Evolutionary conservation across 2,113 vertebrate genomes (phyloP).

Genomic region (human): GRCh38 chr5:155439501-155440000

Average conservation of each 20-base stretch:
- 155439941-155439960: not conserved
- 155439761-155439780: not conserved
- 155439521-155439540: not conserved
- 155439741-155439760: not conserved
- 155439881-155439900: not conserved
- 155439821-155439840: not conserved
- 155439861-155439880: not conserved
- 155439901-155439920: not conserved
- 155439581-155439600: not conserved
- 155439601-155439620: not conserved
- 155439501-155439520: not conserved
- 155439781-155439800: not conserved
- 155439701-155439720: not conserved
- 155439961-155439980: not conserved
- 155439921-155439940: not conserved
- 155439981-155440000: not conserved
- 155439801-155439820: not conserved
- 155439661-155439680: not conserved
- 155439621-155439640: not conserved
- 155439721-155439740: not conserved
- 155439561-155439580: not conserved
- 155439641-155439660: not conserved
- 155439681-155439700: not conserved
- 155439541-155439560: not conserved
- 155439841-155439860: not conserved